Evolutionary conservation across 53 echinoderm and acorn worm genomes (phyloP).

Genomic region (Zoroaster sp.): DNA sequence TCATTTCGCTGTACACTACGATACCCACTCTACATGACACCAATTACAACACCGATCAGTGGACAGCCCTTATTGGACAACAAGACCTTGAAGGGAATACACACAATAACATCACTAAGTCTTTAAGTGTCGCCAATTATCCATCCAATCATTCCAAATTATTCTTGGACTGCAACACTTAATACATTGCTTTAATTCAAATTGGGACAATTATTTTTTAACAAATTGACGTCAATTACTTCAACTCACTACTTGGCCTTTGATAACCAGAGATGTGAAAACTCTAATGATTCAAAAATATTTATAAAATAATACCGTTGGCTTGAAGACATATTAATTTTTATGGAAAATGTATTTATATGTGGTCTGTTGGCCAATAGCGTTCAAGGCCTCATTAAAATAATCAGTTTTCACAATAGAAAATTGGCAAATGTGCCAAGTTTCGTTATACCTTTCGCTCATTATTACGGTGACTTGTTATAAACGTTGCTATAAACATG

Average conservation of each 20-base stretch:
- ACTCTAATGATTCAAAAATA: too few species aligned
- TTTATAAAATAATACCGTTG: too few species aligned
- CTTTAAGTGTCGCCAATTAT: conserved; percentile 22
- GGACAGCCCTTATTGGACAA: neutral
- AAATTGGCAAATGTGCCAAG: too few species aligned
- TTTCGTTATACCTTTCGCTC: too few species aligned
- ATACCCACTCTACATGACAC: conserved; percentile 7
- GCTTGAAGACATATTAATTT: too few species aligned
- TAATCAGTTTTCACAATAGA: too few species aligned
- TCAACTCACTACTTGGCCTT: neutral
- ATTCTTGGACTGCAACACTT: neutral
- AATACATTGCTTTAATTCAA: neutral
- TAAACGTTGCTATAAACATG: too few species aligned
- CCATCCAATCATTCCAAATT: neutral
- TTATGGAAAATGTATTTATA: too few species aligned
- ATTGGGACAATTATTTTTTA: conserved; percentile 6
- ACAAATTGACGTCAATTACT: conserved; percentile 19
- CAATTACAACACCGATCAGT: neutral
- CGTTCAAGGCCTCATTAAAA: too few species aligned
- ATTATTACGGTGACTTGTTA: too few species aligned
- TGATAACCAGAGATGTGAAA: neutral
- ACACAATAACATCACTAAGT: neutral
- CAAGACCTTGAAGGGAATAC: neutral
- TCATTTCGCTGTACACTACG: neutral
- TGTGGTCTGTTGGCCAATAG: too few species aligned